Base-by-base conservation (phyloP, 2,888 invertebrate species). In the Isotomurus palustris region DNA sequence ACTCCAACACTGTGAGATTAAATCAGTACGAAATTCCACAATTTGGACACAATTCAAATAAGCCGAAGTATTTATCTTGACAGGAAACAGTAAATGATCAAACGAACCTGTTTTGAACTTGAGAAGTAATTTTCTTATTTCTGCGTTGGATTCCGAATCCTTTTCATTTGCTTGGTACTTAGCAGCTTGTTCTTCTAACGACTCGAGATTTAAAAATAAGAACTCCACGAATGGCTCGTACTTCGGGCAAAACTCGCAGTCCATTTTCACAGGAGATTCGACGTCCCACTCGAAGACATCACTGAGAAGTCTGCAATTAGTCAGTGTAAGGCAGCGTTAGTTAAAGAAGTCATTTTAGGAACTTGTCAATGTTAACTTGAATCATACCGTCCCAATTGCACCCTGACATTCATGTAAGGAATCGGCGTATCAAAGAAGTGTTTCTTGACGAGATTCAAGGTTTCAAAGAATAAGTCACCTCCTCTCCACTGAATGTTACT, bases 231-330 rank as follows among this genome's bases (percentile, higher is more conserved):
- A 60, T 1, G 57, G 51, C 41, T 60, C 60, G 45, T 59, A 62
- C 24, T 63, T 62, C 4, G 62, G 64, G 43, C 61, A 55, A n/a
- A 65, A 35, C 4, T 59, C 60, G 45, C 56, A 58, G 14, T 54
- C 53, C 22, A 68, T 56, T 35, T 60, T 50, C 1, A 66, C 58
- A 29, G 63, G 63, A 49, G 51, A 58, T 14, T 58, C 60, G 19
- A 64, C 49, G 44, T 68, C 53, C 58, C 73, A 76, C 73, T 72
- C 77, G 74, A 60, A 56, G 74, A 78, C 52, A 75, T 64, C 47
- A 74, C 67, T 36, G 65, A 71, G 62, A 73, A 75, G 43, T 75
- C 66, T 67, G 44, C 10, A 45, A 41, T 3, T n/a, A n/a, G 28
- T 10, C 8, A 25, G 47, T 32, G 35, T 10, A 32, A 12, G 35